Evolutionary conservation across 2,797 vertebrate genomes (phyloP), one percentile per base, ranked within the genome.

Genomic region (Hypotaenidia philippensis): DNA sequence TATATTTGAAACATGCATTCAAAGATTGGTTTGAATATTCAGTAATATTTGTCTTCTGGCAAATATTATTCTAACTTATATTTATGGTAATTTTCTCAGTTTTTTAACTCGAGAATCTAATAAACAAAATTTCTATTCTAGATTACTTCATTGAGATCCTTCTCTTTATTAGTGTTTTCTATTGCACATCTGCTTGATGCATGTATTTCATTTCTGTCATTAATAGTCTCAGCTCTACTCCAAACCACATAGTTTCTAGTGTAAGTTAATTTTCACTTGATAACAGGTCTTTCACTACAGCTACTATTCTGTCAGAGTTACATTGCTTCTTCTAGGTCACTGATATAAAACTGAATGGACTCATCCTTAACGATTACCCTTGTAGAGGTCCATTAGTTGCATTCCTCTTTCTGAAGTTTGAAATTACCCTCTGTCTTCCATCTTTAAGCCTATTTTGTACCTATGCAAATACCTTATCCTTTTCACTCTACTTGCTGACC

Each of bases 21-120:
- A 95, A 68, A 78, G 45, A 72, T 71, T 78, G 72, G 23, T 70
- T 93, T 92, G 89, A 95, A 83, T 89, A 95, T 95, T 95, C 91
- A 91, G 61, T 88, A 92, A 94, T 83, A 91, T 88, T 93, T 92
- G 32, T 78, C 89, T 94, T 92, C 72, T 86, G 72, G 50, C 22
- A 95, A 91, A 88, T 65, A 88, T 72, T 86, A 72, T 91, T 93
- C 90, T 78, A 94, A 96, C 89, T 95, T 83, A 79, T 85, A 91
- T 88, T 96, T 96, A 92, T 88, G 80, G 17, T 92, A 91, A 97
- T 93, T 95, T 96, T 49, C 79, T 76, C 85, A 55, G 78, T 76
- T 94, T 74, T 90, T 94, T 90, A 65, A 84, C 80, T 92, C 68
- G 19, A 72, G 82, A 92, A 69, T 78, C 85, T 89, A 92, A 96